Evolutionary conservation across 2,888 invertebrate species (phyloP), one percentile per base, ranked within the genome.

Genomic region (Melieria picta): DNA sequence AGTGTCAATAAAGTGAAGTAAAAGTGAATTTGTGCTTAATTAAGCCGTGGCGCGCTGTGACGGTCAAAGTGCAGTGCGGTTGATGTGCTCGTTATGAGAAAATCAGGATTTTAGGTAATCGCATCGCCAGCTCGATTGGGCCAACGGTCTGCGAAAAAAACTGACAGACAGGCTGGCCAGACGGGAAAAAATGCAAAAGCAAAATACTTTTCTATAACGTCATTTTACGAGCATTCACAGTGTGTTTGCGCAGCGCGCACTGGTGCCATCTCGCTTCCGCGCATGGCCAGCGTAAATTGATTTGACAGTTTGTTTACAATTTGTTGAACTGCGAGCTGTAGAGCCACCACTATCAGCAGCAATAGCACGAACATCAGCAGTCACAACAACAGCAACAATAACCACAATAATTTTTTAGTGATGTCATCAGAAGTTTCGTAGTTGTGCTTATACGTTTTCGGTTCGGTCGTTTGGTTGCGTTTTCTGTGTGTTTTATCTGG

Each of bases 341-440:
- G n/a, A 69, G 58, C 65, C 62, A 62, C 56, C 60, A 64, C 62
- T 47, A 11, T 47, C 56, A 46, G 47, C 58, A 68, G 65, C 56
- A 56, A 69, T 63, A 65, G 60, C 57, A 63, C 57, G 60, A 68
- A 66, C 45, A 61, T 30, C 30, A 63, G 70, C 13, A 69, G 72
- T 71, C 72, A 74, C 69, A 76, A 71, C 73, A 72, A 75, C 74
- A 75, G 48, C 71, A 75, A 68, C 47, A 72, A 72, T 68, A 75
- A 68, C 50, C 65, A 67, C 43, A 58, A 50, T 42, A 55, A 67
- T 45, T 82, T 83, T 81, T 83, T 83, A 85, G 83, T 85, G 85
- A 86, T 86, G 86, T 86, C 83, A 85, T 86, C 88, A 86, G 86
- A 79, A 87, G 87, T 87, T 78, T 77, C 74, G 67, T 69, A 65